Evolutionary conservation across 2,113 vertebrate species (phyloP), one percentile per base, ranked within the genome.

Genomic region (Lycaon pictus): DNA sequence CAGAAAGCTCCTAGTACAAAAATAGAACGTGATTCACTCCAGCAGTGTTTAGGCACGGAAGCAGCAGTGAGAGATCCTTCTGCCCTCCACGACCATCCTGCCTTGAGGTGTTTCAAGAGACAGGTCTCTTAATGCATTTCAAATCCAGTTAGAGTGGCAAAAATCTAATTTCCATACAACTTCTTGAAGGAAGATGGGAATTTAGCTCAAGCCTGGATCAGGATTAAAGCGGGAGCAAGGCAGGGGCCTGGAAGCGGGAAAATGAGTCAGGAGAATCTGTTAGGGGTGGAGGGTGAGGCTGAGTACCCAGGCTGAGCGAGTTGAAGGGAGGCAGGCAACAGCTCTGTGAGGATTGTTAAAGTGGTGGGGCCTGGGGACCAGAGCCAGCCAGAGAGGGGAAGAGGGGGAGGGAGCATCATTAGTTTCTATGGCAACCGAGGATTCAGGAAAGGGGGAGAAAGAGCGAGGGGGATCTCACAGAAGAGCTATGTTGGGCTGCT

Each of bases 131-230:
- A 97, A 96, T 97, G 97, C 77, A 97, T 97, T 97, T 95, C 86
- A 87, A 93, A 97, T 97, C 95, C 87, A 48, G 79, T 97, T 96
- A 96, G 74, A 67, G 77, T 43, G 83, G 92, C 69, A 85, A 86
- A 93, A 97, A 97, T 84, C 96, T 97, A 95, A 97, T 97, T 98
- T 95, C 76, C 91, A 77, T 85, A 62, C 72, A 95, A 95, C 95
- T 92, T 97, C 83, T 96, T 92, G n/a, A 93, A 89, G 79, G 88
- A 76, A 95, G 86, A 93, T 83, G 82, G 81, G 32, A 83, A 96
- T 95, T 97, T 65, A 91, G 71, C 82, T 89, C 55, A 29, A 95
- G 62, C 65, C 79, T 88, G 43, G 13, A 84, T 91, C 62, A 90
- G 92, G 80, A 96, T 84, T 87, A 95, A 96, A 86, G 82, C 95